Evolutionary conservation across 2,797 vertebrate genomes (phyloP), one percentile per base, ranked within the genome.

Genomic region (Picus viridis): DNA sequence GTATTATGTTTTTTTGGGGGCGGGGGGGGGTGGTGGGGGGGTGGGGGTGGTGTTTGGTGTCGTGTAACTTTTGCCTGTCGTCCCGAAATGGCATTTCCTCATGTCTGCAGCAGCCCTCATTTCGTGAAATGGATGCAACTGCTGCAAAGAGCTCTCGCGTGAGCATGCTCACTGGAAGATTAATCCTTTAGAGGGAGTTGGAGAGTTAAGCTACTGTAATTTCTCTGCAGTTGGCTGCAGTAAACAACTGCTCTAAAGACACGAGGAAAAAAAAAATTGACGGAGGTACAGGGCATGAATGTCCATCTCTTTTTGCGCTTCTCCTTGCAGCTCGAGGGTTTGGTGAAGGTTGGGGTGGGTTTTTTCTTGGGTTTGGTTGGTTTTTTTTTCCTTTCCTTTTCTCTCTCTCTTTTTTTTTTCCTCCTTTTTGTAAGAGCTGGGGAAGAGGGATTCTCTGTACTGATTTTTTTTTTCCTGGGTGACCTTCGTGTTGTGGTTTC

Each of bases 131-230:
- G 92, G 95, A 89, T 95, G 96, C 93, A 87, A 92, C 79, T 92
- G 90, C 93, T 82, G 88, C 80, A 90, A 74, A 94, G 84, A 88
- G 83, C 87, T 91, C 92, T 96, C 86, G 94, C 75, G 87, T 94
- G 96, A 96, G 96, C 96, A 93, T 96, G 95, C 96, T 96, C 80
- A 87, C 83, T 95, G 93, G 94, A 91, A 89, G 89, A 92, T 85
- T 93, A 95, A 95, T 96, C 93, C 95, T 96, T 95, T 90, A 88
- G 85, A 95, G 96, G 96, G 96, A 96, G 95, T 91, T 95, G 92
- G 95, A 85, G 92, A 95, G 92, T 96, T 96, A 92, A 97, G 93
- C 92, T 96, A 82, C 95, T 96, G 95, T 95, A 87, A 80, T 96
- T 94, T 95, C 91, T 95, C 94, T 95, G 94, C 95, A 92, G 92